phyloP scores from a whole-genome alignment of 2,888 invertebrate genomes.

The Crossocerus cetratus region DNA sequence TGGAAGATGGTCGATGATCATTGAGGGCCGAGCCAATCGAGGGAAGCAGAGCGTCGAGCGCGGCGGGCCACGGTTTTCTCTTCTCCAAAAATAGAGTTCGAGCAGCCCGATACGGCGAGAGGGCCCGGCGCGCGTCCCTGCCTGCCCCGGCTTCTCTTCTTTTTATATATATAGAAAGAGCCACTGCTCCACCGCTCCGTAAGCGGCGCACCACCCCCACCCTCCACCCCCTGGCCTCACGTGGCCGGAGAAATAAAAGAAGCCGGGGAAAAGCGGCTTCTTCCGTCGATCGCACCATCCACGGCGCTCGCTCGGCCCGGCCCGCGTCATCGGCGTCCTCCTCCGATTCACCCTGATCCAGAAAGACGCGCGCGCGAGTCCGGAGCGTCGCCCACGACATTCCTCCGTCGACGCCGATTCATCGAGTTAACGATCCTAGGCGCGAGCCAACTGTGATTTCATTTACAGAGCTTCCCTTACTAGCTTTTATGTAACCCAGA shows the following conservation, averaged over 20 bases:
- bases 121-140: constrained; percentile 27
- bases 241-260: constrained; percentile 6
- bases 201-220: background rate
- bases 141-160: constrained; percentile 6
- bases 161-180: constrained; percentile 33
- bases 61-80: constrained; percentile 66
- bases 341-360: background rate
- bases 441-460: background rate
- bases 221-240: constrained; percentile 9
- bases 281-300: constrained; percentile 29
- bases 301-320: constrained; percentile 12
- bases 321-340: constrained; percentile 15
- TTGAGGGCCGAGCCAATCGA: constrained; percentile 18
- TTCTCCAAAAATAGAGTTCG: constrained; percentile 72
- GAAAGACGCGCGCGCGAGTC: constrained; percentile 9
- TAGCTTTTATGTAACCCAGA: background rate
- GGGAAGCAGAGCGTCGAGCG: constrained; percentile 12
- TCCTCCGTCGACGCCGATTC: background rate
- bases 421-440: background rate
- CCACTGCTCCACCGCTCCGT: background rate
- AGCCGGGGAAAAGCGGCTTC: background rate
- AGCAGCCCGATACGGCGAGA: constrained; percentile 67
- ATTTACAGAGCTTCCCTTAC: background rate
- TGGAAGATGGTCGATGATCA: background rate
- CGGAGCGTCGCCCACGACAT: background rate